Percentiles rank a stretch among this genome's conserved stretches.
Conservation (phyloP, 2,797 vertebrate species). For the Nothura maculosa region DNA sequence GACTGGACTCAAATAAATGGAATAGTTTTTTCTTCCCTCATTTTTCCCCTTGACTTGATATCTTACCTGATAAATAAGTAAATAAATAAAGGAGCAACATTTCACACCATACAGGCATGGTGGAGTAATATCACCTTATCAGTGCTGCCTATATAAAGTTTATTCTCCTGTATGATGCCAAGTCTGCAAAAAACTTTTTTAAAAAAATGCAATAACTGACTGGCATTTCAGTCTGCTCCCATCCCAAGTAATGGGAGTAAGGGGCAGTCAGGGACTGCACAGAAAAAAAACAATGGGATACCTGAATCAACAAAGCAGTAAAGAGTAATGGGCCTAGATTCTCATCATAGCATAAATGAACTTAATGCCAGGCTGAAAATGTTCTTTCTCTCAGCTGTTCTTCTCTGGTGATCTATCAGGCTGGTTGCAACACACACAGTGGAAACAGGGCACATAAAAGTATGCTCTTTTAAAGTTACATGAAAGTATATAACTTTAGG, state of each 20-base stretch:
- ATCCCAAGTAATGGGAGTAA: background rate
- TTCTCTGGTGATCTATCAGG: background rate
- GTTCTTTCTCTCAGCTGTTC: background rate
- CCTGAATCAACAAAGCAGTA: background rate
- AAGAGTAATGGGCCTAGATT: background rate
- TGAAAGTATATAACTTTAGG: no score
- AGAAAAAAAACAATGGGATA: background rate
- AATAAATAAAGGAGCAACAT: background rate
- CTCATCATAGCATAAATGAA: background rate
- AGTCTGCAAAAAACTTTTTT: background rate
- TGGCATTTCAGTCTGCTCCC: background rate
- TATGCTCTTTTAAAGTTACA: no score
- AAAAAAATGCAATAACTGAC: background rate
- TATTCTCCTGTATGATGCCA: background rate
- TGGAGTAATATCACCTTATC: accelerated
- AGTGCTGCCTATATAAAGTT: background rate
- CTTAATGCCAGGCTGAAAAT: accelerated
- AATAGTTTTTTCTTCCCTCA: background rate
- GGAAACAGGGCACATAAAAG: background rate
- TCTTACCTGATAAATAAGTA: background rate
- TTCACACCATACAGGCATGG: accelerated
- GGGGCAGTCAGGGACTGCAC: background rate
- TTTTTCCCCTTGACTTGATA: background rate
- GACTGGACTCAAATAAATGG: background rate
- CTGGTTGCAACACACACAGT: background rate